Percentiles rank a stretch among this genome's conserved stretches.
Conservation (phyloP, 2,113 vertebrate genomes). For the Neogobius melanostomus region DNA sequence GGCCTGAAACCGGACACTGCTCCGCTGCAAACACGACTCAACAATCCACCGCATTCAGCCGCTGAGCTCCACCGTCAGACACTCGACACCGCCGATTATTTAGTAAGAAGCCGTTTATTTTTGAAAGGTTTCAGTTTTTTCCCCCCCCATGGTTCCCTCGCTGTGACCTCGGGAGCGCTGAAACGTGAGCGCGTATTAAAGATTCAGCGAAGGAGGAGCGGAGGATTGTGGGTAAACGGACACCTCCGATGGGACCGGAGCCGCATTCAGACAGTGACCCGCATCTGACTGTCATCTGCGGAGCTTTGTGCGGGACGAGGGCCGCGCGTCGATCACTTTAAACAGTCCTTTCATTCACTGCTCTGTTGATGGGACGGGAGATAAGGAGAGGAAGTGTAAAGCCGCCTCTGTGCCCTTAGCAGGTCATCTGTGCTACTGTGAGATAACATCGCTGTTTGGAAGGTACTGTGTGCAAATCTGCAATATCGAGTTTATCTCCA, state of each 20-base stretch:
- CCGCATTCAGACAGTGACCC: neutral
- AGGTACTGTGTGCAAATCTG: no score
- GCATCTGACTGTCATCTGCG: neutral
- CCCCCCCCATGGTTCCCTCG: conserved; percentile 14
- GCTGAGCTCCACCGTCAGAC: neutral
- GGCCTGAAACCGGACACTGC: neutral
- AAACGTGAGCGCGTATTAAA: conserved; percentile 44
- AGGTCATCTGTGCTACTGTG: no score
- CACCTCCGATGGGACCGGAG: neutral
- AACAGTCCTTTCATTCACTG: neutral
- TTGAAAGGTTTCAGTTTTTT: neutral
- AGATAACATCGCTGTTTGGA: no score
- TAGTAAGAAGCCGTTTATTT: neutral
- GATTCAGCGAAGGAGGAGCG: conserved; percentile 41
- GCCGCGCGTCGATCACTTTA: neutral
- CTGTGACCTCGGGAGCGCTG: conserved; percentile 2
- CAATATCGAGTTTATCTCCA: no score
- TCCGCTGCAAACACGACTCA: neutral
- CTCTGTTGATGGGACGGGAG: no score
- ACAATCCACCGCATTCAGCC: neutral
- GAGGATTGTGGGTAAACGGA: conserved; percentile 24
- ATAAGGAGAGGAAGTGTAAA: no score
- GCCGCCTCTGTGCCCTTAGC: no score
- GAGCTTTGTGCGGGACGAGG: neutral
- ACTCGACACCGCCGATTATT: neutral